A percentile compares a stretch with the other conserved stretches of the same genome.
These are phyloP conservation scores for Vireo griseus DNA, from an alignment of 2,797 vertebrate genomes.

Conservation along the genomic window DNA sequence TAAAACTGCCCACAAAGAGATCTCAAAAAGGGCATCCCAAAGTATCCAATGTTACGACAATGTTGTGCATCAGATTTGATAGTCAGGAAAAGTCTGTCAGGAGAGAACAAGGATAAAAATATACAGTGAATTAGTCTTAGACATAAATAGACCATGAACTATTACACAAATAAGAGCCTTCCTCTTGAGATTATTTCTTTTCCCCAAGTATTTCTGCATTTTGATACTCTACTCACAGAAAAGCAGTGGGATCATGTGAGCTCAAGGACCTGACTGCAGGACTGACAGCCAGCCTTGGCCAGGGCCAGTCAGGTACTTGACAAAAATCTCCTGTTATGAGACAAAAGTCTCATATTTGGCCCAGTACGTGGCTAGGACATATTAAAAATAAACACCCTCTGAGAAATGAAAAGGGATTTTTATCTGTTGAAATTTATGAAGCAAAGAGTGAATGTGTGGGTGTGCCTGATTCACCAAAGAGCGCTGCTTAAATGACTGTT, in stretches of 20 bases:
- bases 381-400: conserved; percentile 1
- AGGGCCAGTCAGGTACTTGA: neutral
- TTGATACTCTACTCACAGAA: neutral
- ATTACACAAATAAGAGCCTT: neutral
- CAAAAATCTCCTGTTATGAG: neutral
- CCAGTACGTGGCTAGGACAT: neutral
- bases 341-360: neutral
- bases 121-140: neutral
- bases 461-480: neutral
- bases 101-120: neutral
- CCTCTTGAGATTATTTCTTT: neutral
- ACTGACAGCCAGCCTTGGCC: neutral
- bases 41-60: neutral
- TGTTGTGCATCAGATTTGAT: neutral
- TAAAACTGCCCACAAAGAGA: neutral
- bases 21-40: neutral
- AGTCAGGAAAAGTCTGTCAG: neutral
- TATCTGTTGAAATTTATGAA: conserved; percentile 15
- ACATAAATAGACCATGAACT: neutral
- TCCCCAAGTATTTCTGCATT: neutral
- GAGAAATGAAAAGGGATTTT: neutral
- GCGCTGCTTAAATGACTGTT: neutral
- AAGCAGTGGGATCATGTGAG: neutral
- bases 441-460: neutral
- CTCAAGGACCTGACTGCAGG: neutral